phyloP scores from a whole-genome alignment of 2,113 vertebrate genomes.

The Oriolus oriolus region DNA sequence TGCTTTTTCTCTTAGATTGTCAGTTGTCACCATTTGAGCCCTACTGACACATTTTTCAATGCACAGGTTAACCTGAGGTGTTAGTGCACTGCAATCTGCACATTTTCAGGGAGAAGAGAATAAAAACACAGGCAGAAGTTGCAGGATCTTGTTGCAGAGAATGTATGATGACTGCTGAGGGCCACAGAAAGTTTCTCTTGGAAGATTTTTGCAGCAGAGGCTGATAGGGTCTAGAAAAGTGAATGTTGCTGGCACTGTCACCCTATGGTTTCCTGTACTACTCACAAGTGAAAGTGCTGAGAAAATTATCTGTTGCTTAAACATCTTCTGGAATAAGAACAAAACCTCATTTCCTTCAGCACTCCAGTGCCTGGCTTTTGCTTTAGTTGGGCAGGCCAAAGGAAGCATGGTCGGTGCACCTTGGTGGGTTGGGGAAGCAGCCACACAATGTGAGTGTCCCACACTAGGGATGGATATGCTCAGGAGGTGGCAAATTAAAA shows the following conservation, averaged over 20 bases:
- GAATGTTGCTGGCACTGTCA: background rate
- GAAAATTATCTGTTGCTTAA: background rate
- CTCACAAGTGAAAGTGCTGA: background rate
- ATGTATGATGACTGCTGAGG: background rate
- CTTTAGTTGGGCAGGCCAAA: background rate
- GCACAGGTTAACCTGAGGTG: background rate
- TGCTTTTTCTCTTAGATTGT: background rate
- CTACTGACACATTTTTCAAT: background rate
- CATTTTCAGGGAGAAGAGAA: background rate
- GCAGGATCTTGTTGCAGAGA: background rate
- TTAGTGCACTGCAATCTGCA: background rate
- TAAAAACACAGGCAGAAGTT: background rate
- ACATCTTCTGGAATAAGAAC: background rate
- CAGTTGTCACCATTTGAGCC: background rate
- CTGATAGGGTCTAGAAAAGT: background rate
- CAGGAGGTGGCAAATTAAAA: constrained; percentile 30
- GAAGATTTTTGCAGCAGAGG: background rate
- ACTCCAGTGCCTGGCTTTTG: background rate
- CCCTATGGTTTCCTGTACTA: background rate
- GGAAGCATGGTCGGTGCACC: background rate
- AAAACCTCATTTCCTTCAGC: background rate
- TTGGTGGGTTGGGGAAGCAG: background rate
- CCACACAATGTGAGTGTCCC: background rate
- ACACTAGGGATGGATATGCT: background rate
- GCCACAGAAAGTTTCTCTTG: background rate